Conservation (phyloP, 2,113 vertebrate species). For the Petrocephalus zakoni region DNA sequence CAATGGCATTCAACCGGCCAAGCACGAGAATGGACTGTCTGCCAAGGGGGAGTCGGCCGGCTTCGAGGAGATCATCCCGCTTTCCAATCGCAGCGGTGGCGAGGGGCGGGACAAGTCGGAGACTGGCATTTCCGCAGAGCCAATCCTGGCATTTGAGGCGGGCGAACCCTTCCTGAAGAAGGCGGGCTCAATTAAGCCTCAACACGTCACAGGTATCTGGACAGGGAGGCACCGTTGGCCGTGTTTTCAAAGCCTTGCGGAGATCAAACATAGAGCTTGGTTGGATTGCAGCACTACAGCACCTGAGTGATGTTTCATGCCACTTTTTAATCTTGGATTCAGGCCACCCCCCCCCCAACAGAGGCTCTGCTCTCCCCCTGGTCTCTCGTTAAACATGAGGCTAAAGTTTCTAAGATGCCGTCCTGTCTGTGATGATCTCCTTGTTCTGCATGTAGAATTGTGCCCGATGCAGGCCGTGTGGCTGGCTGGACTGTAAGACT, state of each 20-base stretch:
- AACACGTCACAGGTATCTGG: slow-evolving; percentile 82
- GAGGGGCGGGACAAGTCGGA: slow-evolving; percentile 61
- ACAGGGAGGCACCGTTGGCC: background rate
- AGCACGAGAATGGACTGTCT: slow-evolving; percentile 81
- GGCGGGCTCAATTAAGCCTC: slow-evolving; percentile 74
- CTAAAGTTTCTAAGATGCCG: background rate
- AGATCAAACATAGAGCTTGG: background rate
- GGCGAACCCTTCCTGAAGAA: slow-evolving; percentile 85
- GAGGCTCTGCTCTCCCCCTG: background rate
- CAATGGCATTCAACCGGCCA: slow-evolving; percentile 74
- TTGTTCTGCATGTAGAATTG: background rate
- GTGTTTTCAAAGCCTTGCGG: background rate
- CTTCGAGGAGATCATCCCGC: slow-evolving; percentile 65
- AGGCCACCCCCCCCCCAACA: background rate
- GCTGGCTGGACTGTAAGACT: background rate
- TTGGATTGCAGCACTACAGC: background rate
- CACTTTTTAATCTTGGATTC: background rate
- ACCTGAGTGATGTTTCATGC: background rate
- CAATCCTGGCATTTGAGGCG: slow-evolving; percentile 77
- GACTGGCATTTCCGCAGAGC: slow-evolving; percentile 53
- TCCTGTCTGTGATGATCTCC: background rate
- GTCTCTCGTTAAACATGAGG: background rate
- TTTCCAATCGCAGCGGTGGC: slow-evolving; percentile 61
- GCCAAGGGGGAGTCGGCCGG: slow-evolving; percentile 59
- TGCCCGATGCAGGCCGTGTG: background rate